Base-by-base conservation (phyloP, 2,888 invertebrate species). In the Notodonta dromedarius region DNA sequence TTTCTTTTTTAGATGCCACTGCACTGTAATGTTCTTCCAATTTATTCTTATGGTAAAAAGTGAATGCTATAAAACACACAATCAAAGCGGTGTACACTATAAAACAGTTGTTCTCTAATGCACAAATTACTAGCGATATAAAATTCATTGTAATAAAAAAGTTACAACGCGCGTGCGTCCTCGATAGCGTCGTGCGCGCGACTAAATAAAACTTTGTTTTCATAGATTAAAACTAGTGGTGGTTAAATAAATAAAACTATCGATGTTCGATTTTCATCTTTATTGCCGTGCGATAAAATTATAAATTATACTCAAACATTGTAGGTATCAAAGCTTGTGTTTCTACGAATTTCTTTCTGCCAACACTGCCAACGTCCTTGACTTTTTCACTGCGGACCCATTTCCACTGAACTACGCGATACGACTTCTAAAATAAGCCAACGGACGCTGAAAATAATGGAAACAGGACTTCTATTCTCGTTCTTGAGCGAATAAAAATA, bases 91-190 rank as follows among this genome's bases (percentile, higher is more conserved):
- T 86, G 60, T 93, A 93, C 52, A 93, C 89, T 40, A 84, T 79
- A 70, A 87, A 91, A 86, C 91, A 93, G 74, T 93, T 89, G 51
- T 89, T 87, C 71, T 93, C 93, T 68, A 93, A 76, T 9, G 88
- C 86, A 88, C 88, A 92, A 62, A 93, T 85, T 2, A 84, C 82
- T 6, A 88, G 62, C 42, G 93, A 92, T 59, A 93, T 86, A 40
- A 89, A 63, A 70, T 93, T 93, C 93, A 93, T 93, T 70, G 69
- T 87, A 62, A 52, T 59, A 58, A 69, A 63, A n/a, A 44, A 46
- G 32, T 8, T 55, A 24, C 14, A 32, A 56, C 55, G 58, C 61
- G 55, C 79, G 67, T 67, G 69, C 62, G 63, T 14, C 24, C 39
- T 48, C 52, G 40, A 5, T 56, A 69, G 68, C 71, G 66, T 65